phyloP scores from a whole-genome alignment of 2,797 vertebrate species.

The Morus bassanus region DNA sequence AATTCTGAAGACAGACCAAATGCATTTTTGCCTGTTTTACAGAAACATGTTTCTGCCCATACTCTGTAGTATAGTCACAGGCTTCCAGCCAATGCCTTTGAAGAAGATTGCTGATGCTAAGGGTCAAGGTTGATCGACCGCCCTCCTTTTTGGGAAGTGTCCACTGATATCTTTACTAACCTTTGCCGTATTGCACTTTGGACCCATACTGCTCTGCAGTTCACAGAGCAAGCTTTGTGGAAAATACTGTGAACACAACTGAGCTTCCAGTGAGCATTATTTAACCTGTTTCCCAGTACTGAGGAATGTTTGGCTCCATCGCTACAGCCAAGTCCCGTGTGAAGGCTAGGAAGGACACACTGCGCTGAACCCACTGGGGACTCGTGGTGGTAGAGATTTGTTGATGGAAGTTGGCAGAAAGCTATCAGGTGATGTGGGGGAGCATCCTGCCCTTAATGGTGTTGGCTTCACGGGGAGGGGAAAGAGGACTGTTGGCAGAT shows the following conservation, averaged over 20 bases:
- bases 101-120: neutral
- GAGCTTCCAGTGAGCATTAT: neutral
- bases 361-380: neutral
- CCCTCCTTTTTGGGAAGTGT: neutral
- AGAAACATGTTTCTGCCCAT: neutral
- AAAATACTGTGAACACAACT: neutral
- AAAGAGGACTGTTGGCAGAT: neutral
- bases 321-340: neutral
- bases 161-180: neutral
- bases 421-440: neutral
- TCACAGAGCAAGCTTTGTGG: neutral
- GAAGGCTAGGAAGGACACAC: neutral
- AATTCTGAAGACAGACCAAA: neutral
- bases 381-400: neutral
- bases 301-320: neutral
- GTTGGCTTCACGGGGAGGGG: neutral
- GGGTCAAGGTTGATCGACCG: neutral
- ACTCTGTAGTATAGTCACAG: neutral
- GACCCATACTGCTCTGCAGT: neutral
- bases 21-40: neutral
- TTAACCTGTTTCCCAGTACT: neutral
- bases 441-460: neutral
- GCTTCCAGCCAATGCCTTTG: neutral
- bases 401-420: neutral
- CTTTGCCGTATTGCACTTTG: conserved; percentile 38